Base-by-base conservation (phyloP, 2,797 vertebrate genomes). In the Cercopithecus petaurista region DNA sequence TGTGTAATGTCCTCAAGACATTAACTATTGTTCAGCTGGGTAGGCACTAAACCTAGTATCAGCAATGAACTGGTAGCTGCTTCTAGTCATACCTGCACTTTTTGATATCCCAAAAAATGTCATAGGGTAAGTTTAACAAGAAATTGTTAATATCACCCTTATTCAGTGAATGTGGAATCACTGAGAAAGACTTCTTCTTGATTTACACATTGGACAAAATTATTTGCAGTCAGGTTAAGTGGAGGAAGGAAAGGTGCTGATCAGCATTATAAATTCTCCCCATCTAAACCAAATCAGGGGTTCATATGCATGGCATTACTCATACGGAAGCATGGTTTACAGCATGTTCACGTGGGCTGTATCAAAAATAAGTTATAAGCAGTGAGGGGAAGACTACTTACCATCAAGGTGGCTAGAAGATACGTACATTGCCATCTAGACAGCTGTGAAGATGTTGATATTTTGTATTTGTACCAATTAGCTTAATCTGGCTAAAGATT, bases 211-310 rank as follows among this genome's bases (percentile, higher is more conserved):
- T 79, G n/a, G 39, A 97, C 36, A 89, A 92, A 95, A 96, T 89
- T 93, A 96, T 39, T 96, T 97, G 52, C 5, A 84, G 67, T 79
- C n/a, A 88, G 75, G 43, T 83, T 86, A 93, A 84, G 50, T 70
- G 22, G 67, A 93, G 48, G 28, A 90, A 94, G 48, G 28, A 91
- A 95, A 91, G 75, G 12, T 46, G 22, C 61, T 93, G 28, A 76
- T 80, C 30, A 88, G 48, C 89, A 95, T 81, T 92, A 95, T 70
- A 81, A 80, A 93, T 46, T 30, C 5, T 92, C 13, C 48, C 30
- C 70, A 12, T 50, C 55, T 87, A 91, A 95, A 95, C 17, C 64
- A 96, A 97, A 93, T 89, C 85, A 95, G 72, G 95, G 72, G 80
- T 26, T 90, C 76, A 75, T 0, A 64, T 50, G 33, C 24, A 76